A percentile compares a stretch with the other conserved stretches of the same genome.
These are phyloP conservation scores for Ophiothrix spiculata DNA, from an alignment of 35 echinoderm and acorn worm genomes.

Conservation along the genomic window DNA sequence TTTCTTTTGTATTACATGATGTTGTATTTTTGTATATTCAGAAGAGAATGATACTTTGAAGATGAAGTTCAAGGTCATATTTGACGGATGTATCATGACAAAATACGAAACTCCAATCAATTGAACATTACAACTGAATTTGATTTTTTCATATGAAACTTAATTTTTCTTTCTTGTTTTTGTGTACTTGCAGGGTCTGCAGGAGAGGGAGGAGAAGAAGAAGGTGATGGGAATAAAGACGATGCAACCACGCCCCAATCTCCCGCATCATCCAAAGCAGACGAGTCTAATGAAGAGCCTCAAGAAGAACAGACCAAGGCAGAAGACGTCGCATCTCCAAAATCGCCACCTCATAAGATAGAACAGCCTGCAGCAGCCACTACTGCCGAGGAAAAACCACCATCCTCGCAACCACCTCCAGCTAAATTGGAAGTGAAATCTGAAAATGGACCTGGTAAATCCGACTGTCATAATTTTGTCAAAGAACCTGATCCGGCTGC, in stretches of 20 bases:
- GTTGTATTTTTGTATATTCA: no score
- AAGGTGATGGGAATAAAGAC: background rate
- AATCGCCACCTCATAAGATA: background rate
- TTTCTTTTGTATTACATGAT: no score
- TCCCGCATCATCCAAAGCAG: background rate
- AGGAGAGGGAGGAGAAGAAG: conserved; percentile 1
- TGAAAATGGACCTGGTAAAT: background rate
- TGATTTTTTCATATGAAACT: no score
- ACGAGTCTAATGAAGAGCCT: background rate
- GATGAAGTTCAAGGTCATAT: no score
- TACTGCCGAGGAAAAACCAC: background rate
- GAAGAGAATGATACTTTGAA: no score
- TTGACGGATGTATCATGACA: no score
- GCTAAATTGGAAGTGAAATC: background rate
- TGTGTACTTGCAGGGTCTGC: background rate
- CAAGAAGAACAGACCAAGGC: background rate
- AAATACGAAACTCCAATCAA: no score
- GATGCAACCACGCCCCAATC: background rate
- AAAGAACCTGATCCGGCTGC: background rate
- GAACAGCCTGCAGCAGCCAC: background rate
- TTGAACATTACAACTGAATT: no score
- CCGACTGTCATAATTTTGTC: background rate
- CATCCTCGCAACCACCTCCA: background rate
- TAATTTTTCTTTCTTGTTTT: background rate
- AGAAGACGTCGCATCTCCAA: background rate